These are phyloP conservation scores for Drosophila tripunctata DNA, from an alignment of 2,888 invertebrate species.

Conservation along the genomic window DNA sequence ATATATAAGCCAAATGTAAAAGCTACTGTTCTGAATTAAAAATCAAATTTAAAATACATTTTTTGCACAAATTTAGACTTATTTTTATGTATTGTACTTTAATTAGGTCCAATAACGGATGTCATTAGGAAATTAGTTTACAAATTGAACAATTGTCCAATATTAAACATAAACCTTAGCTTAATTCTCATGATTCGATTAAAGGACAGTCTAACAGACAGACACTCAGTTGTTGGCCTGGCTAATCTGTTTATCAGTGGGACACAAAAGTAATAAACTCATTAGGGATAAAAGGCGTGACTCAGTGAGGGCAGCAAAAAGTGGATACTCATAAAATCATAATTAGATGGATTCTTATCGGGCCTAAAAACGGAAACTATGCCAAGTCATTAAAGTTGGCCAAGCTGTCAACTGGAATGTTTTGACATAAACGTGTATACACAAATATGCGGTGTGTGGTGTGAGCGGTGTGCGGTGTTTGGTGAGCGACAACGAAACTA, in stretches of 20 bases:
- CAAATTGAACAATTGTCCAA: too few relatives aligned
- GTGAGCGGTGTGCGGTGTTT: not conserved
- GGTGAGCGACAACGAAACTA: conserved; percentile 13
- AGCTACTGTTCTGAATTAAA: too few relatives aligned
- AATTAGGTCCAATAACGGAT: too few relatives aligned
- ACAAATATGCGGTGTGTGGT: not conserved
- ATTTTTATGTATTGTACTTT: too few relatives aligned
- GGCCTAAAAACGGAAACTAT: conserved; percentile 6
- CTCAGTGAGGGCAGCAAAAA: not conserved
- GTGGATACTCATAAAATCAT: conserved; percentile 31
- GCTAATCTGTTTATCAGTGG: conserved; percentile 32
- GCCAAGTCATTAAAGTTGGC: not conserved
- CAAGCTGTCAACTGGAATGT: not conserved
- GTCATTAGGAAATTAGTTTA: too few relatives aligned
- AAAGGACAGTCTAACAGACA: not conserved
- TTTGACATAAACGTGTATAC: conserved; percentile 5
- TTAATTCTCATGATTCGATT: too few relatives aligned
- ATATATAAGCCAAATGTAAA: too few relatives aligned
- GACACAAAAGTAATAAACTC: conserved; percentile 30
- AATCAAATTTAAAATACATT: too few relatives aligned
- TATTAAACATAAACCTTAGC: too few relatives aligned
- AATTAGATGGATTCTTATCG: conserved; percentile 40
- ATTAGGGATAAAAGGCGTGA: not conserved
- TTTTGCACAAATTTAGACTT: too few relatives aligned
- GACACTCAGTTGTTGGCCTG: not conserved